Evolutionary conservation across 2,888 invertebrate genomes (phyloP).

Genomic region (Nasonovia ribisnigri): DNA sequence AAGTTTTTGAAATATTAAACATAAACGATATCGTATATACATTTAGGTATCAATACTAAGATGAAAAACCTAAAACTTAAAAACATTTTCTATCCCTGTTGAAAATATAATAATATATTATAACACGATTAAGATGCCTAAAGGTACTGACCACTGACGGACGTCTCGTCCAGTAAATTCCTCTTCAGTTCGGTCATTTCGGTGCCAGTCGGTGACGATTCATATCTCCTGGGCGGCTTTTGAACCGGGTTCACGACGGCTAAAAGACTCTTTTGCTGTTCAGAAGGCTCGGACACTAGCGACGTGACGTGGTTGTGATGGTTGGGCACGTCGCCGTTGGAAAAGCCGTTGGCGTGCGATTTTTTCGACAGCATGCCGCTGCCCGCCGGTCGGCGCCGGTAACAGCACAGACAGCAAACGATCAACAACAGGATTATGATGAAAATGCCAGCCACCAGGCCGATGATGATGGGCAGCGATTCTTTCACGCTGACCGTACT

Average conservation of each 20-base stretch:
- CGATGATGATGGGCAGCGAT: slow-evolving; percentile 41
- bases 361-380: slow-evolving; percentile 71
- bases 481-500: slow-evolving; percentile 12
- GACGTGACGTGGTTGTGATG: slow-evolving; percentile 69
- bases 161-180: slow-evolving; percentile 81
- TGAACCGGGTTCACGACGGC: slow-evolving; percentile 88
- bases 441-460: slow-evolving; percentile 68
- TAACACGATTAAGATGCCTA: background rate
- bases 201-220: slow-evolving; percentile 80
- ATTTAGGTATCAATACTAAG: no score
- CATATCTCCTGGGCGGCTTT: slow-evolving; percentile 84
- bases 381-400: slow-evolving; percentile 69
- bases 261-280: slow-evolving; percentile 87
- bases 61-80: background rate
- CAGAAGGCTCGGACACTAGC: slow-evolving; percentile 73
- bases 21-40: background rate
- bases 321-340: slow-evolving; percentile 78
- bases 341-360: slow-evolving; percentile 72
- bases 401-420: slow-evolving; percentile 75
- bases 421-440: slow-evolving; percentile 72
- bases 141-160: slow-evolving; percentile 63
- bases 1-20: background rate
- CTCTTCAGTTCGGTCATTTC: slow-evolving; percentile 87
- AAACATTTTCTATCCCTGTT: background rate
- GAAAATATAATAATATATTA: background rate